Evolutionary conservation across 2,113 vertebrate species (phyloP), one percentile per base, ranked within the genome.

Genomic region (Hirundichthys speculiger): DNA sequence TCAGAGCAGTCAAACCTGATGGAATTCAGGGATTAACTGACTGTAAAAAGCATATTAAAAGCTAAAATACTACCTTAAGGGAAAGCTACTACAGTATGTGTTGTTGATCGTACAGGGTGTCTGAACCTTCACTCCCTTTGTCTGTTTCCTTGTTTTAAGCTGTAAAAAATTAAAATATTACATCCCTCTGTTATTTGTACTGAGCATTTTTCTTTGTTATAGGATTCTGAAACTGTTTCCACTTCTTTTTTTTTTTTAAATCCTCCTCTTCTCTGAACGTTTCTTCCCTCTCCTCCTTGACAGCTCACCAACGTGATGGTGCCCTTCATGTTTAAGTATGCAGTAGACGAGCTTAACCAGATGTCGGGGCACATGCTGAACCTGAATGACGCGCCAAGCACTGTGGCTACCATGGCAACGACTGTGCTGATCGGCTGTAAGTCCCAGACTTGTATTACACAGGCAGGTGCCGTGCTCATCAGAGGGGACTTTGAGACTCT

Each of bases 311-410:
- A 98, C 78, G 95, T 99, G 60, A 66, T 89, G 84, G 96, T 99
- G 88, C 98, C 98, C 78, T 98, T 99, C 95, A 99, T 99, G 96
- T 99, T 99, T 94, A 99, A 99, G 92, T 97, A 97, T 88, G 97
- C 95, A 77, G 96, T 99, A 87, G 97, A 99, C 87, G 92, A 64
- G 91, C 96, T 99, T 81, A 99, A 99, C 94, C 93, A 98, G 93
- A 89, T 98, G 82, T 98, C 97, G 66, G 98, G 96, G 90, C 94
- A 95, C 75, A 90, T 96, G 88, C 93, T 99, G 85, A 95, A 96
- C 94, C 94, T 99, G 72, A 89, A 84, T 75, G 93, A 97, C 78
- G 96, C 95, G 64, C 94, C 98, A 50, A 95, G 93, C 90, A 97
- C 97, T 13, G 95, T 94, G 89, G 94, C 94, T 84, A 96, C 97